Conservation (phyloP, 2,888 invertebrate genomes). For the Catocala fraxini region DNA sequence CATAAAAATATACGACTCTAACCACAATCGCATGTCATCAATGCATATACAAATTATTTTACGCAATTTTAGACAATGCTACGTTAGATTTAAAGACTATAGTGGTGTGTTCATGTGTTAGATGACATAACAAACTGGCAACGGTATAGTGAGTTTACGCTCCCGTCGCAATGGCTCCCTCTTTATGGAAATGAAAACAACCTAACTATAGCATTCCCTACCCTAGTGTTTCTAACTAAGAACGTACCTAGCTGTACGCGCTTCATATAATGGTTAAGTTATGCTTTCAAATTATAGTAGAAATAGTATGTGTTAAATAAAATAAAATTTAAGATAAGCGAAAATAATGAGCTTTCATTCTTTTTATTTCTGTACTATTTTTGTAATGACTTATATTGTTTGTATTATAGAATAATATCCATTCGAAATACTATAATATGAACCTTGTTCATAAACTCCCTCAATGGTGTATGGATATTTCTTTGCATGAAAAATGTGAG, state of each 20-base stretch:
- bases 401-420: no score
- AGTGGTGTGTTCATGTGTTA: slow-evolving; percentile 35
- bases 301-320: no score
- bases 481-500: no score
- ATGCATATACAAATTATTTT: slow-evolving; percentile 26
- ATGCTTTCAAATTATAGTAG: not conserved
- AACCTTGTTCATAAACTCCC: no score
- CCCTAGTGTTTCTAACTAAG: slow-evolving; percentile 27
- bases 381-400: no score
- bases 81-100: slow-evolving; percentile 31
- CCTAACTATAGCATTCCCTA: slow-evolving; percentile 58
- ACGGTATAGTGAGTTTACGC: slow-evolving; percentile 43
- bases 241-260: slow-evolving; percentile 16
- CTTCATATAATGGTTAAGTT: slow-evolving; percentile 17
- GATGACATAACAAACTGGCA: slow-evolving; percentile 38
- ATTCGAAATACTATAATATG: no score
- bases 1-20: slow-evolving; percentile 33
- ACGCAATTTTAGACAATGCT: slow-evolving; percentile 32
- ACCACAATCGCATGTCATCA: slow-evolving; percentile 34
- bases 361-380: no score
- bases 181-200: slow-evolving; percentile 64
- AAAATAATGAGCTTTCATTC: no score
- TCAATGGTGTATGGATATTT: no score
- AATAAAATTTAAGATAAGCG: no score
- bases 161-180: slow-evolving; percentile 50